Percentiles rank a stretch among this genome's conserved stretches.
Evolutionary conservation across 2,888 invertebrate species (phyloP).

Genomic region (Biston stratarius): DNA sequence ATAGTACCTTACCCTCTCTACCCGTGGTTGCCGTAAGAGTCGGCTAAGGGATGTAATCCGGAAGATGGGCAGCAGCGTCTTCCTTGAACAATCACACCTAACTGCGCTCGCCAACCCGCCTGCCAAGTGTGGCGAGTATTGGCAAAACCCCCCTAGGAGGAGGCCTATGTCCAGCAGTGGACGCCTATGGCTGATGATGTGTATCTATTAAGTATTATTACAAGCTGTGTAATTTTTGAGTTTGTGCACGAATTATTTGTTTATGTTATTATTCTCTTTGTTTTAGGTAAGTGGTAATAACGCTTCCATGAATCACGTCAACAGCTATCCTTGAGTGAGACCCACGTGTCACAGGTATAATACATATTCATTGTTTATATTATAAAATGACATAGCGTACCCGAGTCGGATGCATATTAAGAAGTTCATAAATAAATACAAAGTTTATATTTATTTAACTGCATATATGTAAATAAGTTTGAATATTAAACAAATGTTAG

Average conservation of each 20-base stretch:
- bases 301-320: conserved; percentile 43
- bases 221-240: too few species aligned
- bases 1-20: too few species aligned
- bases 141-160: too few species aligned
- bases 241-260: conserved; percentile 33
- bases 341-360: conserved; percentile 57
- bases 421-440: conserved; percentile 23
- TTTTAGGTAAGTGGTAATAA: conserved; percentile 73
- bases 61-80: too few species aligned
- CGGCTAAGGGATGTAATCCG: too few species aligned
- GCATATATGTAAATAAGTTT: conserved; percentile 25
- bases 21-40: too few species aligned
- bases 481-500: conserved; percentile 9
- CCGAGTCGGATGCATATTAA: conserved; percentile 26
- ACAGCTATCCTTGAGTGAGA: conserved; percentile 54
- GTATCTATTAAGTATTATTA: too few species aligned
- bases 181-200: too few species aligned
- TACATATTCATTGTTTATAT: conserved; percentile 60
- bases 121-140: too few species aligned
- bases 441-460: conserved; percentile 6
- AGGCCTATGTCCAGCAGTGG: too few species aligned
- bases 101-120: too few species aligned
- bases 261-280: conserved; percentile 58
- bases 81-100: too few species aligned
- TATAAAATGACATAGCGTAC: conserved; percentile 49